Conservation (phyloP, 2,113 vertebrate genomes). For the Alces alces region DNA sequence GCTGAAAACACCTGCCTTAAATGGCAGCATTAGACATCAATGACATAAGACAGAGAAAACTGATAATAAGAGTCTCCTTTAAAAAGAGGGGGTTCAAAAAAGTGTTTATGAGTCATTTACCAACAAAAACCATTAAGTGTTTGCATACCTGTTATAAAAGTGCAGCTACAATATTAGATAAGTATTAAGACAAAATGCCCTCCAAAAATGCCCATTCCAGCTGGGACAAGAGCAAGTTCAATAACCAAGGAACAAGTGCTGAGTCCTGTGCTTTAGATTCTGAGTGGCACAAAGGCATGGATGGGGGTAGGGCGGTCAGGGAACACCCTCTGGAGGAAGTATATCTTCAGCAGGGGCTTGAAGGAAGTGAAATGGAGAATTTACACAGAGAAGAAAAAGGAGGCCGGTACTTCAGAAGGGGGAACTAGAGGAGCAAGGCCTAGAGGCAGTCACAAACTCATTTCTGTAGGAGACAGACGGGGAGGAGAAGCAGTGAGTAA, state of each 20-base stretch:
- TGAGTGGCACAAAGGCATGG: conserved; percentile 28
- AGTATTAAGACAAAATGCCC: background rate
- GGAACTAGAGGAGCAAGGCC: background rate
- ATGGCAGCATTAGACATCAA: background rate
- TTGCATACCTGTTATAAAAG: background rate
- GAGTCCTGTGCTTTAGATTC: background rate
- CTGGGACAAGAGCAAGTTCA: background rate
- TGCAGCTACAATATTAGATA: background rate
- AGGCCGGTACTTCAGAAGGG: conserved; percentile 26
- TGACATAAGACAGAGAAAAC: background rate
- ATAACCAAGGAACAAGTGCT: background rate
- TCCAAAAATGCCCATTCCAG: background rate
- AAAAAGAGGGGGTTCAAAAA: background rate
- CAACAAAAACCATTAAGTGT: conserved; percentile 31
- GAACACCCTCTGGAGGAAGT: conserved; percentile 68
- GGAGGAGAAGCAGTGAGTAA: background rate
- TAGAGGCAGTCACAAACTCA: background rate
- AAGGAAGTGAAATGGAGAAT: conserved; percentile 68
- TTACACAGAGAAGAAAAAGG: conserved; percentile 1
- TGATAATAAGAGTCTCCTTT: background rate
- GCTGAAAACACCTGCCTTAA: conserved; percentile 3
- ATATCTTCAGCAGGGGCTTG: conserved; percentile 47
- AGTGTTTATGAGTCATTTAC: background rate
- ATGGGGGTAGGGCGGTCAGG: conserved; percentile 46
- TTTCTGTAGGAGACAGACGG: background rate